These are phyloP conservation scores for Idris sp. DNA, from an alignment of 1,140 invertebrate species.

Conservation along the genomic window DNA sequence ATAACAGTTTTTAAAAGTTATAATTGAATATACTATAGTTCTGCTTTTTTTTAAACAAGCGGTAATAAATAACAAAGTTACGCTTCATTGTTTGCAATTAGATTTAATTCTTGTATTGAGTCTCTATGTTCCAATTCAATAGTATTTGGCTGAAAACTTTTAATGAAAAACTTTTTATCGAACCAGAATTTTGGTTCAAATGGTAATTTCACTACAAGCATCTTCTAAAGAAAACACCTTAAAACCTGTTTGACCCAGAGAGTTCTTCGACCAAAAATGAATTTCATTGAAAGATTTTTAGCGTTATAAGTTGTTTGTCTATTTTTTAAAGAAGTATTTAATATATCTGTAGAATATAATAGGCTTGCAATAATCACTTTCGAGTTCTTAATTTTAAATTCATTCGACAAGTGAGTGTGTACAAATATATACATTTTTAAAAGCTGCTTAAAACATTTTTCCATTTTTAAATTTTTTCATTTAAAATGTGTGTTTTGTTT, in stretches of 20 bases:
- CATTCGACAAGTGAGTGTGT: too few relatives aligned
- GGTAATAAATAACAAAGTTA: too few relatives aligned
- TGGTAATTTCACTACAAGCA: neutral
- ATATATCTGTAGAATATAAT: neutral
- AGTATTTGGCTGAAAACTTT: neutral
- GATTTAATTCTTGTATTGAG: neutral
- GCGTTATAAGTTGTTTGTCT: neutral
- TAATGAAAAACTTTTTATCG: too few relatives aligned
- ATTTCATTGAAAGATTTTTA: too few relatives aligned
- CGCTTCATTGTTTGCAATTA: neutral
- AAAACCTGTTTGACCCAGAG: neutral
- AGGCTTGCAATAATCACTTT: neutral
- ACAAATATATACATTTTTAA: too few relatives aligned
- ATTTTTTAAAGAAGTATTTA: too few relatives aligned
- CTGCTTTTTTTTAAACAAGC: too few relatives aligned
- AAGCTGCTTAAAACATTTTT: too few relatives aligned
- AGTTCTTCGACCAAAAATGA: neutral
- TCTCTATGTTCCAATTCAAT: neutral
- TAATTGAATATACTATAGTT: too few relatives aligned
- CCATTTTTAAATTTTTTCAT: too few relatives aligned
- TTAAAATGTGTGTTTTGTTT: too few relatives aligned
- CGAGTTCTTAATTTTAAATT: slow-evolving; percentile 1
- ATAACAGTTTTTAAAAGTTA: too few relatives aligned
- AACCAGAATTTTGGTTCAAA: slow-evolving; percentile 1
- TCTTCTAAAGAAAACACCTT: neutral